These are phyloP conservation scores for Colaptes auratus DNA, from an alignment of 2,113 vertebrate genomes.

Conservation along the genomic window DNA sequence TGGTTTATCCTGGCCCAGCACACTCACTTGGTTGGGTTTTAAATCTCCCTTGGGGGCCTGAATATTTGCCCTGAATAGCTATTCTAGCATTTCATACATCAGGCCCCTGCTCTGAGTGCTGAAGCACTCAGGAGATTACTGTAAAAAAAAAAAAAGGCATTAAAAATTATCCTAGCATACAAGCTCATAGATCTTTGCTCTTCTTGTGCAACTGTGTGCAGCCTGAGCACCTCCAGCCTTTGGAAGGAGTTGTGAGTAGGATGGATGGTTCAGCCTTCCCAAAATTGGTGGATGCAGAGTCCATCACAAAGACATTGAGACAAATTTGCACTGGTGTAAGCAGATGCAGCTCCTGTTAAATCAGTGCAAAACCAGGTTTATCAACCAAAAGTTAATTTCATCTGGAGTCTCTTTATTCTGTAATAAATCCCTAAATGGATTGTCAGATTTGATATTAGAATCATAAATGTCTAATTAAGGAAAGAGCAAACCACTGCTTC, in stretches of 20 bases:
- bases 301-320: neutral
- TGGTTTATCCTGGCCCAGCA: neutral
- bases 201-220: neutral
- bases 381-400: conserved; percentile 9
- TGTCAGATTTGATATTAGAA: conserved; percentile 42
- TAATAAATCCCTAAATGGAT: conserved; percentile 42
- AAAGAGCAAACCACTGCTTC: conserved; percentile 20
- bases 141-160: neutral
- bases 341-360: neutral
- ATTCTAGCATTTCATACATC: neutral
- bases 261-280: neutral
- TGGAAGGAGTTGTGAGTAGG: neutral
- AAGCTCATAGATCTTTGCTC: neutral
- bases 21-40: neutral
- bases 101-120: neutral
- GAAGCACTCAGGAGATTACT: neutral
- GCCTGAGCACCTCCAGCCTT: neutral
- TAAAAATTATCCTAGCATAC: neutral
- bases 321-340: neutral
- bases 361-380: neutral
- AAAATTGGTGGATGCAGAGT: neutral
- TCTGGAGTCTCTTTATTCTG: conserved; percentile 30
- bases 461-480: conserved; percentile 25
- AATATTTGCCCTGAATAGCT: neutral
- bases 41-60: neutral